Conservation (phyloP, 1,140 invertebrate genomes). For the Eubasilissa regina region DNA sequence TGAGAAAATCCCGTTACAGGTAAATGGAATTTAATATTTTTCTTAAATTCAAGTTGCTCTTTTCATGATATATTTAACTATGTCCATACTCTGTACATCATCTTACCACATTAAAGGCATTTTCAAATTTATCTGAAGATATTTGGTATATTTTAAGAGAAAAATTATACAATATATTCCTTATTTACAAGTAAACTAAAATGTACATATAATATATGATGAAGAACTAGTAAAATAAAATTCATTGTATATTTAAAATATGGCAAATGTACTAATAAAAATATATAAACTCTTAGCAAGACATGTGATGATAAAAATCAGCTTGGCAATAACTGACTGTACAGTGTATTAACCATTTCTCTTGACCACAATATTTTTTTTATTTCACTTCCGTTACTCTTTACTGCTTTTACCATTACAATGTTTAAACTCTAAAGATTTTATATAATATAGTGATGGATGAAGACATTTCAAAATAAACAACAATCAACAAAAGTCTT, state of each 20-base stretch:
- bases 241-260: constrained; percentile 20
- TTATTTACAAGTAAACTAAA: constrained; percentile 39
- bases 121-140: constrained; percentile 59
- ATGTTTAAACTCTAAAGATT: no score
- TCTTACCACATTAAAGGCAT: constrained; percentile 54
- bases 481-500: no score
- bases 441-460: no score
- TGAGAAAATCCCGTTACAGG: background rate
- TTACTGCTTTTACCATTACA: no score
- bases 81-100: constrained; percentile 47
- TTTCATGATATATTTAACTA: constrained; percentile 40
- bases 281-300: constrained; percentile 7
- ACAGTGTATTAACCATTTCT: no score
- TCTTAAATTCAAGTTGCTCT: constrained; percentile 51
- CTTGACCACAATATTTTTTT: no score
- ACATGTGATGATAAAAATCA: constrained; percentile 29
- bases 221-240: constrained; percentile 28
- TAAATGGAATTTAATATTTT: constrained; percentile 38
- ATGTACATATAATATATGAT: constrained; percentile 39
- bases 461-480: no score
- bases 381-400: no score
- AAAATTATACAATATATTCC: constrained; percentile 29
- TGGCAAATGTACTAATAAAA: constrained; percentile 17
- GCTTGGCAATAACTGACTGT: background rate
- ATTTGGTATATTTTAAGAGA: constrained; percentile 56